Conservation (phyloP, 2,797 vertebrate species). For the Myripristis murdjan region DNA sequence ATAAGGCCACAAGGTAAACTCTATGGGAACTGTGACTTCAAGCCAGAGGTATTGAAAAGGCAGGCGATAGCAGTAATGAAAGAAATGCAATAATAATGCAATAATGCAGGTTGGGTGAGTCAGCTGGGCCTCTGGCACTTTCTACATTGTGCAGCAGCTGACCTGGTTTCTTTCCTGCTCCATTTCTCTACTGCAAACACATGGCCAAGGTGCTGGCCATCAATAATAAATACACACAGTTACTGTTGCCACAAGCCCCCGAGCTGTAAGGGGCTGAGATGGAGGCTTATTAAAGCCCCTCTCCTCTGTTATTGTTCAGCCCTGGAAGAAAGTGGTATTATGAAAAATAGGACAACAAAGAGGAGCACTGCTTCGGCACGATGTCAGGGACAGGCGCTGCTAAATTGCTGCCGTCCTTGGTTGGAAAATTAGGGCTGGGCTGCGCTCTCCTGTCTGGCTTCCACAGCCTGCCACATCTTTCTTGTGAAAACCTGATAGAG, state of each 20-base stretch:
- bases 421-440: conserved; percentile 53
- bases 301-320: conserved; percentile 81
- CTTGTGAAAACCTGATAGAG: conserved; percentile 44
- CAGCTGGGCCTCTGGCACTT: conserved; percentile 79
- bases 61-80: conserved; percentile 83
- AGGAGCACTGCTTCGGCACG: conserved; percentile 50
- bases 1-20: conserved; percentile 74
- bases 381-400: conserved; percentile 55
- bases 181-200: conserved; percentile 75
- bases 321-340: conserved; percentile 78
- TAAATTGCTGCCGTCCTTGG: conserved; percentile 69
- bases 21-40: conserved; percentile 71
- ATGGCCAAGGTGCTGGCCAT: conserved; percentile 78
- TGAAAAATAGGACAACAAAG: conserved; percentile 79
- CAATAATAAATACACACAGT: conserved; percentile 82
- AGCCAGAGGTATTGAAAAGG: conserved; percentile 74
- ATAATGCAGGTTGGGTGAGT: conserved; percentile 83
- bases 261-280: conserved; percentile 70
- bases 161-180: conserved; percentile 84
- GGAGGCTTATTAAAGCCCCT: conserved; percentile 80
- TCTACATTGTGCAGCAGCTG: conserved; percentile 74
- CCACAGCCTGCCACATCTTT: conserved; percentile 25
- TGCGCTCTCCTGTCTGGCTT: conserved; percentile 21
- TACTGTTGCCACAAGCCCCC: conserved; percentile 79
- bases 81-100: conserved; percentile 85